Evolutionary conservation across 2,113 vertebrate species (phyloP).

Genomic region (Sceloporus undulatus): DNA sequence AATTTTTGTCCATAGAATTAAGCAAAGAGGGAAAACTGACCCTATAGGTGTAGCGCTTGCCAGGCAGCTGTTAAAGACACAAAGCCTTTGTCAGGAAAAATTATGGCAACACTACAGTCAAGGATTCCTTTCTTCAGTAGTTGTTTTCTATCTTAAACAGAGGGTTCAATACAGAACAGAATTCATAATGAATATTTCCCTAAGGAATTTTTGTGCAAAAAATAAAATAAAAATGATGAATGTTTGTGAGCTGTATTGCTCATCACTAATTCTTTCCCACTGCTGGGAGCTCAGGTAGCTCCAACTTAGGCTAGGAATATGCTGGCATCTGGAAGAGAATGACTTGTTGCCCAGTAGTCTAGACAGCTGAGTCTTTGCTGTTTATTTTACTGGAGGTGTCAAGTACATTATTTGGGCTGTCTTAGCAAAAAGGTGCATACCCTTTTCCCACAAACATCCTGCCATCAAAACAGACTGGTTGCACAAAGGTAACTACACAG

Average conservation of each 20-base stretch:
- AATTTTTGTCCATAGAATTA: neutral
- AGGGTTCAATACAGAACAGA: fast-evolving
- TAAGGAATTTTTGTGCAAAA: fast-evolving
- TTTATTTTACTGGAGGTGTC: conserved; percentile 38
- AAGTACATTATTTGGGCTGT: conserved; percentile 29
- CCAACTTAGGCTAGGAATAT: neutral
- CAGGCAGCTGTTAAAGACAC: conserved; percentile 1
- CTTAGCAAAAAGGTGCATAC: conserved; percentile 22
- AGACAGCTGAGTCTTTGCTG: conserved; percentile 38
- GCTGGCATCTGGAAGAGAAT: neutral
- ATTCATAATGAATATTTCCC: neutral
- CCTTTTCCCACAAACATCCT: conserved; percentile 32
- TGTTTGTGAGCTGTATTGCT: neutral
- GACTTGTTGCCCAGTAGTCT: conserved; percentile 28
- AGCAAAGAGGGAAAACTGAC: neutral
- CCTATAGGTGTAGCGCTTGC: neutral
- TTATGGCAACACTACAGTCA: neutral
- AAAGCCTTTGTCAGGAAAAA: neutral
- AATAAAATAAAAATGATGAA: neutral
- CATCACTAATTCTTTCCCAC: neutral
- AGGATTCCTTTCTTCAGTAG: neutral
- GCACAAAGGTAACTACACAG: conserved; percentile 28
- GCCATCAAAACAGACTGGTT: conserved; percentile 20
- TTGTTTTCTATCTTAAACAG: neutral
- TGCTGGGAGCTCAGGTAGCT: neutral